A percentile compares a stretch with the other conserved stretches of the same genome.
Conservation (phyloP, 2,113 vertebrate genomes). For the Geococcyx californianus region DNA sequence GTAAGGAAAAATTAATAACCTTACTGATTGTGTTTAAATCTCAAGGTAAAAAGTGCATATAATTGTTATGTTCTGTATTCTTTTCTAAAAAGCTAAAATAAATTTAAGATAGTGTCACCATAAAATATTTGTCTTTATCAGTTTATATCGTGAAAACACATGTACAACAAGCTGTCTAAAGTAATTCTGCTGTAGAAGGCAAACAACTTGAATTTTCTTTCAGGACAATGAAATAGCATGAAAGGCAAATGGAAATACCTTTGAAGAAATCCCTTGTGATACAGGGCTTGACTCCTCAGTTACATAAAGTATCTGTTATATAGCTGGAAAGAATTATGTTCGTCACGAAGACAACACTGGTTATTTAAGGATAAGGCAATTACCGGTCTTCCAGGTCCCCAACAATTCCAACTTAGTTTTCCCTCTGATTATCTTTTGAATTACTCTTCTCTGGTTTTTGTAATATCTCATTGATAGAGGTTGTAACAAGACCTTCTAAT, state of each 20-base stretch:
- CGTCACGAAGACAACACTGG: background rate
- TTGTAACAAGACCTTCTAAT: background rate
- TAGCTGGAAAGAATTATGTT: background rate
- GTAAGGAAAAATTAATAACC: background rate
- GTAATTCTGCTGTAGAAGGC: background rate
- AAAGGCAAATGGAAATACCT: slow-evolving; percentile 11
- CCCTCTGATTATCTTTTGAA: background rate
- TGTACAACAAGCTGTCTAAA: background rate
- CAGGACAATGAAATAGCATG: background rate
- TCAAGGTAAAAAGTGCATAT: background rate
- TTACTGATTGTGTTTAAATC: background rate
- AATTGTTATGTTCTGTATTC: background rate
- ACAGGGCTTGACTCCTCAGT: background rate
- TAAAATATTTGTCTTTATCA: background rate
- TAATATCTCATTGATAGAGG: background rate
- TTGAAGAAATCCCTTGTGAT: background rate
- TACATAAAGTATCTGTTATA: slow-evolving; percentile 7
- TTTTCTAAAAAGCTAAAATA: slow-evolving; percentile 1
- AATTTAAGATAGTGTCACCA: background rate
- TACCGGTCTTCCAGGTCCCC: background rate
- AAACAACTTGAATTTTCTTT: background rate
- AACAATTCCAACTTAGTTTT: background rate
- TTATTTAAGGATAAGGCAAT: slow-evolving; percentile 15
- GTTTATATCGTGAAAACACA: background rate
- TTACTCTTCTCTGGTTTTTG: background rate